Percentiles rank a stretch among this genome's conserved stretches.
These are phyloP conservation scores for Silvanus unidentatus DNA, from an alignment of 2,888 invertebrate species.

Conservation along the genomic window DNA sequence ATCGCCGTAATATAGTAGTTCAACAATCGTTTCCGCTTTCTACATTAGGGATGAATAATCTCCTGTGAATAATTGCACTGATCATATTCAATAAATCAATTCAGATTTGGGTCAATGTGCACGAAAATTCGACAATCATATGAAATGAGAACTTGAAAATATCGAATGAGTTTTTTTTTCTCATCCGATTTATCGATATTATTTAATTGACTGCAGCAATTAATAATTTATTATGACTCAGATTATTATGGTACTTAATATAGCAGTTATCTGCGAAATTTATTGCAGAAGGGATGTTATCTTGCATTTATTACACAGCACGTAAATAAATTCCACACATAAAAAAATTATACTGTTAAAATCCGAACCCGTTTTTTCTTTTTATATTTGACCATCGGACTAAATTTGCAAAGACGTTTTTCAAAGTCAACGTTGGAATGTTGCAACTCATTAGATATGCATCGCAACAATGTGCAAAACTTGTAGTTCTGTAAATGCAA, in stretches of 20 bases:
- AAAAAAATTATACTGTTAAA: not conserved
- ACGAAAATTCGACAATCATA: too few species aligned
- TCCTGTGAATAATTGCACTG: not conserved
- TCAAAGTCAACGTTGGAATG: conserved; percentile 18
- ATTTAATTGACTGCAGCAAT: too few species aligned
- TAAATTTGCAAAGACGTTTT: conserved; percentile 10
- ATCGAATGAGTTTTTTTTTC: too few species aligned
- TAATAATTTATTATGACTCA: too few species aligned
- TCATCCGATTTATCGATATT: too few species aligned
- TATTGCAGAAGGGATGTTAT: too few species aligned
- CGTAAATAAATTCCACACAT: too few species aligned
- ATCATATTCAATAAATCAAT: conserved; percentile 8
- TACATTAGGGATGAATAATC: conserved; percentile 13
- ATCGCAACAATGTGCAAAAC: conserved; percentile 21
- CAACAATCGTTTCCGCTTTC: conserved; percentile 14
- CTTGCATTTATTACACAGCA: too few species aligned
- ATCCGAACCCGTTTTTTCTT: not conserved
- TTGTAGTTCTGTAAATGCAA: conserved; percentile 7
- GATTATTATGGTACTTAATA: too few species aligned
- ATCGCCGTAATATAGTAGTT: conserved; percentile 5
- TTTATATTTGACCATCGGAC: conserved; percentile 3
- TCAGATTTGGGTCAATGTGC: conserved; percentile 6
- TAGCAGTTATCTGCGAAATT: too few species aligned
- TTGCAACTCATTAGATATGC: conserved; percentile 26
- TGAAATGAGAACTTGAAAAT: too few species aligned